Percentiles rank a stretch among this genome's conserved stretches.
phyloP scores from a whole-genome alignment of 37 sponge, comb jelly and placozoan genomes.

The Geodia barretti region DNA sequence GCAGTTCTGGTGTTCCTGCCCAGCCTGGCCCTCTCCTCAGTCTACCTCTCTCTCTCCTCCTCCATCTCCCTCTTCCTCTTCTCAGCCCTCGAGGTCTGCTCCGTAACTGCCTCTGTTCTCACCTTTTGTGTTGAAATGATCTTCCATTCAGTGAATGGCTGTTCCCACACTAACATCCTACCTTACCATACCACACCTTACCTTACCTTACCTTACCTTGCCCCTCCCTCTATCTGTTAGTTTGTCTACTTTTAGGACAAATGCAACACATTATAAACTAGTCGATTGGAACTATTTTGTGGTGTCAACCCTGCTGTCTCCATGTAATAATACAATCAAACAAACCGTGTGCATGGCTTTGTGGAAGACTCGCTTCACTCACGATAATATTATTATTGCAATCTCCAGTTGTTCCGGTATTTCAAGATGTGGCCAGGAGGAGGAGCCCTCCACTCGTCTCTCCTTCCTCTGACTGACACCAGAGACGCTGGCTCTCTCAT shows the following conservation, averaged over 20 bases:
- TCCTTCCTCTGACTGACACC: conserved; percentile 54
- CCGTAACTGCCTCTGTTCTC: conserved; percentile 8
- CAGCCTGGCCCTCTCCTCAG: conserved; percentile 53
- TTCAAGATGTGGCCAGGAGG: conserved; percentile 82
- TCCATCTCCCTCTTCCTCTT: conserved; percentile 36
- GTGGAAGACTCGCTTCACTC: too few species aligned
- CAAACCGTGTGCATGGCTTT: too few species aligned
- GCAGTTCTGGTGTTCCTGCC: conserved; percentile 68
- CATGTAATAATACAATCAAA: too few species aligned
- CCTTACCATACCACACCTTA: too few species aligned
- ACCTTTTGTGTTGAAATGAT: too few species aligned
- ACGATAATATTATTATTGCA: not conserved
- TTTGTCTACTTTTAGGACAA: too few species aligned
- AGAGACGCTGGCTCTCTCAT: conserved; percentile 67
- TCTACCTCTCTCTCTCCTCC: conserved; percentile 50
- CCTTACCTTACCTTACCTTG: too few species aligned
- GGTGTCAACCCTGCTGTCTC: not conserved
- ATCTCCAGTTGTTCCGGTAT: conserved; percentile 57
- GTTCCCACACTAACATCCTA: too few species aligned
- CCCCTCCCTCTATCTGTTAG: too few species aligned
- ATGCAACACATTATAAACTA: not conserved
- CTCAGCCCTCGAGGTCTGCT: conserved; percentile 57
- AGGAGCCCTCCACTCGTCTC: conserved; percentile 37
- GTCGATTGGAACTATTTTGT: not conserved
- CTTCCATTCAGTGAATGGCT: too few species aligned